phyloP scores from a whole-genome alignment of 2,888 invertebrate species.

The Cryptophagus acutangulus region DNA sequence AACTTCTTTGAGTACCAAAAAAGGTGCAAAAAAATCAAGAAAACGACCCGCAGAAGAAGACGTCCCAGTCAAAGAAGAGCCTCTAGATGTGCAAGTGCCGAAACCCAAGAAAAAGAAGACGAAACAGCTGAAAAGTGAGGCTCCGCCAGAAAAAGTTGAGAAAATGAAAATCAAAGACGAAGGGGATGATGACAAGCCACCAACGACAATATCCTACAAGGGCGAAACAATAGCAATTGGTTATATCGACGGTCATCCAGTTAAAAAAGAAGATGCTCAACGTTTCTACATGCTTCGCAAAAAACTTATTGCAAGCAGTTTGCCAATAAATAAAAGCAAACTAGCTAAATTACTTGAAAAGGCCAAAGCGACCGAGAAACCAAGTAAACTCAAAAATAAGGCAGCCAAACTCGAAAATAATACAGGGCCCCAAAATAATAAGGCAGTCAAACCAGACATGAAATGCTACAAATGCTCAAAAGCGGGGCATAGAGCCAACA shows the following conservation, averaged over 20 bases:
- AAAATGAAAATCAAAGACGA: constrained; percentile 11
- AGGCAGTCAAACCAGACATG: constrained; percentile 60
- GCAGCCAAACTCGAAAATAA: too few species aligned
- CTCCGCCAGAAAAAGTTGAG: constrained; percentile 13
- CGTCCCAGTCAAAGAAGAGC: too few species aligned
- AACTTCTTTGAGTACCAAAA: constrained; percentile 64
- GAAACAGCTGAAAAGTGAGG: constrained; percentile 28
- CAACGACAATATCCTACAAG: constrained; percentile 56
- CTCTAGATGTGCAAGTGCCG: constrained; percentile 24
- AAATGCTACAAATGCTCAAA: constrained; percentile 76
- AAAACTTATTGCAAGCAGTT: constrained; percentile 61
- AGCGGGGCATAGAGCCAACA: constrained; percentile 73
- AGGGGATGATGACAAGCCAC: constrained; percentile 8
- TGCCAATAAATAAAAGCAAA: constrained; percentile 63
- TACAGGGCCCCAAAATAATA: too few species aligned
- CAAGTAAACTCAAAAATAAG: too few species aligned
- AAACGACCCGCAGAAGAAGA: constrained; percentile 17
- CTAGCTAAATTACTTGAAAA: constrained; percentile 64
- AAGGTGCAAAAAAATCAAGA: constrained; percentile 7
- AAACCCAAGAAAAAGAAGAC: constrained; percentile 28
- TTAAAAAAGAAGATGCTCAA: constrained; percentile 66
- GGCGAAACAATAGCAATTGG: constrained; percentile 59
- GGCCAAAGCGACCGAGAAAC: constrained; percentile 62
- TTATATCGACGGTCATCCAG: constrained; percentile 66
- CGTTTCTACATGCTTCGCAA: constrained; percentile 58